Conservation (phyloP, 1,140 invertebrate species). For the Hylyphantes graminicola region DNA sequence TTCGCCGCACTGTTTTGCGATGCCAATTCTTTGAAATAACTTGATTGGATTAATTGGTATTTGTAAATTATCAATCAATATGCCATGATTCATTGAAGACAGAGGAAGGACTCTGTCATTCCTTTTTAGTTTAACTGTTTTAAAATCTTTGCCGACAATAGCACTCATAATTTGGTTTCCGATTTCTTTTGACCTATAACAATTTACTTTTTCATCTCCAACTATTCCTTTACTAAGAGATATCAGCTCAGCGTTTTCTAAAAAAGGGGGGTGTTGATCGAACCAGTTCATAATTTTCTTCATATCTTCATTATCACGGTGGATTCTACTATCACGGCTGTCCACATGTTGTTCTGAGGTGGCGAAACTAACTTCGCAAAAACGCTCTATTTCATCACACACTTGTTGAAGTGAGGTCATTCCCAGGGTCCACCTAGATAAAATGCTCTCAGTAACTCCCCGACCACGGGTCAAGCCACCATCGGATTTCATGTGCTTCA, state of each 20-base stretch:
- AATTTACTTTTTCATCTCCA: background rate
- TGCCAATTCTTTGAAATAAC: background rate
- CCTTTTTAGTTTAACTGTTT: background rate
- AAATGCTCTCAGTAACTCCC: no score
- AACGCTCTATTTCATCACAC: no score
- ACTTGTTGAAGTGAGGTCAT: no score
- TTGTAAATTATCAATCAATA: background rate
- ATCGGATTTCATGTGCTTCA: no score
- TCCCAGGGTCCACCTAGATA: no score
- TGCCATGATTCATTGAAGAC: background rate
- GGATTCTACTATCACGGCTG: no score
- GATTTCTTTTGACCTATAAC: background rate
- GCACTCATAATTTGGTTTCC: background rate
- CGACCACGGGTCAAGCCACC: no score
- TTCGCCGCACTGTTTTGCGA: background rate
- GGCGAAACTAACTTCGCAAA: no score
- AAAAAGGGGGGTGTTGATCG: background rate
- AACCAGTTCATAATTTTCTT: background rate
- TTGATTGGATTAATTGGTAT: background rate
- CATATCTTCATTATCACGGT: no score
- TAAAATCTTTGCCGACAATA: background rate
- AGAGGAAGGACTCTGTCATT: background rate
- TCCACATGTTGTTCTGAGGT: no score
- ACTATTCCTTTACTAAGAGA: background rate
- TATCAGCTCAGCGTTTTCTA: background rate